Percentiles rank a stretch among this genome's conserved stretches.
Conservation (phyloP, 1,140 invertebrate genomes). For the Riptortus pedestris region DNA sequence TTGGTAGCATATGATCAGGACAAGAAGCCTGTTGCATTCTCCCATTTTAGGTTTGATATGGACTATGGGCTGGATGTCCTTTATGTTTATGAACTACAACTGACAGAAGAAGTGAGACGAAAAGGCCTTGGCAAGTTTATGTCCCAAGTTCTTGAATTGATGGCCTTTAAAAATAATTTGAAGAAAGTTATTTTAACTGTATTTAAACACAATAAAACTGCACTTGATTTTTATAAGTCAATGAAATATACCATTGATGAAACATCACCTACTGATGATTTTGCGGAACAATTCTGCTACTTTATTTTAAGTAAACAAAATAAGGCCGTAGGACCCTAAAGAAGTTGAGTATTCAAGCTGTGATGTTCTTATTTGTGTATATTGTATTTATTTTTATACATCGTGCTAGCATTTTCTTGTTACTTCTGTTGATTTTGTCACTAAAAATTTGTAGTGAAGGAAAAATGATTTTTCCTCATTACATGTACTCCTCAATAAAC, state of each 20-base stretch:
- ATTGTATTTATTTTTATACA: too few relatives aligned
- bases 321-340: too few relatives aligned
- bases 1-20: slow-evolving; percentile 47
- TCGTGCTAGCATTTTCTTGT: too few relatives aligned
- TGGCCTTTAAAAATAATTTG: slow-evolving; percentile 59
- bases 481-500: too few relatives aligned
- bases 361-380: too few relatives aligned
- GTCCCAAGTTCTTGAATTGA: slow-evolving; percentile 63
- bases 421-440: too few relatives aligned
- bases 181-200: slow-evolving; percentile 72
- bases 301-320: slow-evolving; percentile 27
- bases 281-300: slow-evolving; percentile 25
- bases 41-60: slow-evolving; percentile 73
- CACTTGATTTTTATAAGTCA: slow-evolving; percentile 51
- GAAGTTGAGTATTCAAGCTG: too few relatives aligned
- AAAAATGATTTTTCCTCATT: too few relatives aligned
- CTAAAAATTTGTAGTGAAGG: too few relatives aligned
- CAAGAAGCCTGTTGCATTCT: slow-evolving; percentile 51
- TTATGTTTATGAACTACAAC: slow-evolving; percentile 79
- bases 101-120: slow-evolving; percentile 49
- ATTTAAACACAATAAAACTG: slow-evolving; percentile 60
- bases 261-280: slow-evolving; percentile 29
- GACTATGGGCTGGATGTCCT: slow-evolving; percentile 64
- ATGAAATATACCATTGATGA: slow-evolving; percentile 32
- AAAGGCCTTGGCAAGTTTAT: slow-evolving; percentile 72